Evolutionary conservation across 1,140 invertebrate genomes (phyloP), one percentile per base, ranked within the genome.

Genomic region (Zaprionus taronus): DNA sequence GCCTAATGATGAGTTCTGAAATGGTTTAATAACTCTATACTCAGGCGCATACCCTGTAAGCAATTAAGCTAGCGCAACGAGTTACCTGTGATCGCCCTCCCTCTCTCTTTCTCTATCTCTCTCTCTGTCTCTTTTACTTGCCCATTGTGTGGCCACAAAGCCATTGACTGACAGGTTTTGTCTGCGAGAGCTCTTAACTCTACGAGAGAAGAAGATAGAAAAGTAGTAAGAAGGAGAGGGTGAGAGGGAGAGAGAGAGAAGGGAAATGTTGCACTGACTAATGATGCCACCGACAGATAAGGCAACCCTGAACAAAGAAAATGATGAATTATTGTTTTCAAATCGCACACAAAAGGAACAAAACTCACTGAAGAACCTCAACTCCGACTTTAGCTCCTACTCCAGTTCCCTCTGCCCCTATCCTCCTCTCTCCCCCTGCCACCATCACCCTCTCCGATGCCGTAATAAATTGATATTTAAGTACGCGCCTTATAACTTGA

Each of bases 301-400:
- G 55, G 58, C 26, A 51, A 41, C 61, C 36, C 53, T 26, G 56
- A 66, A 77, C 38, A 77, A 66, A 49, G 49, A 69, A 62, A 74
- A 86, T 86, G 83, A 86, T 86, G 77, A 83, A 86, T 86, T 86
- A 86, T 86, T 72, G 83, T 80, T 82, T 77, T 72, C 60, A 49
- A 70, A 69, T 79, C 63, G 67, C 53, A 51, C 69, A 65, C 65
- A 64, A 55, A 72, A 31, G 36, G 6, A 12, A 51, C 5, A 38
- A 62, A 51, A 14, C 47, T 51, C 11, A 20, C 20, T 44, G 41
- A 44, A 20, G 47, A 51, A 22, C 47, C n/a, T 17, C n/a, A n/a
- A 17, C 41, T 47, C n/a, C 41, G 41, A 17, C 41, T 47, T n/a
- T 17, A 9, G 41, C 41, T 17, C 15, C 41, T n/a, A 17, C 47